Evolutionary conservation across 2,797 vertebrate species (phyloP), one percentile per base, ranked within the genome.

Genomic region (Lindbergichthys nudifrons): DNA sequence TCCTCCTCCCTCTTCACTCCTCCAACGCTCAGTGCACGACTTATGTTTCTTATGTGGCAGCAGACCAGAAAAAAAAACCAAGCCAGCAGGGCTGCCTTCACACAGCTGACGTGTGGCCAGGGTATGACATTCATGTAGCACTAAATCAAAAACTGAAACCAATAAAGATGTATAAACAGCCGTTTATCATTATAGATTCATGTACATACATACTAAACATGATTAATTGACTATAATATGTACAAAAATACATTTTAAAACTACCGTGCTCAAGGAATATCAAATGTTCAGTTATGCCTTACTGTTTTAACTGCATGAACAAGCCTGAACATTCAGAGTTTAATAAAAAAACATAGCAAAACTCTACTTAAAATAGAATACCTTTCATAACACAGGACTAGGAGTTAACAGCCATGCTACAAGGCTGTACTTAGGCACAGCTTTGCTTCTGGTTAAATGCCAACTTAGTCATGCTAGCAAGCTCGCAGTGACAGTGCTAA

Each of bases 61-160:
- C 66, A 58, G 63, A 74, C 81, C 72, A 82, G 72, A 77, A 71
- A 75, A 71, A 74, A 70, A 84, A 83, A 68, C 32, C 14, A 23
- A 65, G 66, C 63, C 74, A 82, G 64, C 53, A 45, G 70, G 66
- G 46, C 75, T 61, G 69, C 70, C 48, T 54, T 72, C 61, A 56
- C 67, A 78, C n/a, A 72, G 65, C 58, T 57, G 71, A 79, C 70
- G 71, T 43, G 63, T 66, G 52, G 65, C 63, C 32, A 9, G 26
- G 72, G 72, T 60, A 65, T 47, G 60, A 71, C 62, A 66, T 61
- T 67, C 32, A 58, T 57, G 48, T 6, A 23, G 36, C 65, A 65
- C 48, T 70, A 54, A 78, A 75, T 83, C 58, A 76, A 64, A 56
- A 13, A 52, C 4, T 8, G 10, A 23, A 60, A 67, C 19, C 47